Conservation (phyloP, 1,140 invertebrate genomes). For the Pseudomyrmex pallidus region DNA sequence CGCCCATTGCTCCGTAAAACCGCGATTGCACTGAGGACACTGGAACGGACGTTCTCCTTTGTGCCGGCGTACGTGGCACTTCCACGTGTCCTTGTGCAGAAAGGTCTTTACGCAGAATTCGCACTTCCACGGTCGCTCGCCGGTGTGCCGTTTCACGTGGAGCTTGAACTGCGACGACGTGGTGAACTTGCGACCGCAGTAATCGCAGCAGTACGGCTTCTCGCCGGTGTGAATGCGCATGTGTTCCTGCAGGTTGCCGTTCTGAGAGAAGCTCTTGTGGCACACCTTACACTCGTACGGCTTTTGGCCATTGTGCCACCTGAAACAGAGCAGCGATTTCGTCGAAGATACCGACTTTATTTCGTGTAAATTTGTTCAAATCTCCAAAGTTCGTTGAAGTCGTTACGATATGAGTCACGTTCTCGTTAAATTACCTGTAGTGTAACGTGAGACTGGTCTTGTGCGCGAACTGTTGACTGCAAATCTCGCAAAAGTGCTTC, state of each 20-base stretch:
- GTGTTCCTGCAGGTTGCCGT: conserved; percentile 87
- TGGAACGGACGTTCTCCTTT: conserved; percentile 88
- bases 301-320: conserved; percentile 86
- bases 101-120: conserved; percentile 88
- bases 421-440: conserved; percentile 82
- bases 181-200: conserved; percentile 90
- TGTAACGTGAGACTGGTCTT: conserved; percentile 90
- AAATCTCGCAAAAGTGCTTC: conserved; percentile 90
- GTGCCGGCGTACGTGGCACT: conserved; percentile 88
- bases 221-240: conserved; percentile 88
- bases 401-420: conserved; percentile 14
- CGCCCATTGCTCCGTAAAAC: conserved; percentile 89
- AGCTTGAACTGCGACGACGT: conserved; percentile 89
- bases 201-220: conserved; percentile 88
- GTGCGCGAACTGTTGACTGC: conserved; percentile 90
- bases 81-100: conserved; percentile 88
- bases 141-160: conserved; percentile 88
- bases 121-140: conserved; percentile 88
- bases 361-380: not conserved
- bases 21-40: conserved; percentile 87
- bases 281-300: conserved; percentile 88
- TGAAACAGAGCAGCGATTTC: conserved; percentile 60
- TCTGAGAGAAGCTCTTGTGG: conserved; percentile 87
- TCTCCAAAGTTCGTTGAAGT: not conserved
- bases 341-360: conserved; percentile 16